Conservation (phyloP, 2,797 vertebrate genomes). For the Crenuchus spilurus region DNA sequence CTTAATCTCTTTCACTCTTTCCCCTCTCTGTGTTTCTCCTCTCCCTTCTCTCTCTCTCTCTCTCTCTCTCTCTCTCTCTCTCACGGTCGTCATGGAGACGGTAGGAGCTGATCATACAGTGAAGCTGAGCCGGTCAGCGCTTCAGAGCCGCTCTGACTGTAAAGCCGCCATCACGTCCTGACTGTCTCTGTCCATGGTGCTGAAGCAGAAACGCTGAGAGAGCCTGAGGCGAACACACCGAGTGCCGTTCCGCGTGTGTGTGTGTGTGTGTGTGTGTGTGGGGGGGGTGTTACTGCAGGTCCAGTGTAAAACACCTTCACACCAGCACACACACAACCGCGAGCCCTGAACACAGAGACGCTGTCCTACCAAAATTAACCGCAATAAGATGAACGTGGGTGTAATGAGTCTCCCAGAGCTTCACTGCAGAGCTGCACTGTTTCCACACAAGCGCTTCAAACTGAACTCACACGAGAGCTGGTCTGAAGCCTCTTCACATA, state of each 20-base stretch:
- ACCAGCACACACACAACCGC: neutral
- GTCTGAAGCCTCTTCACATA: too few relatives aligned
- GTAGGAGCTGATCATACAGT: conserved; percentile 59
- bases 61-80: conserved; percentile 23
- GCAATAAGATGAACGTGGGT: neutral
- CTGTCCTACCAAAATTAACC: neutral
- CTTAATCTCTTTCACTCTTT: too few relatives aligned
- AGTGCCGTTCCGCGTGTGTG: neutral
- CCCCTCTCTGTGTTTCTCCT: conserved; percentile 11
- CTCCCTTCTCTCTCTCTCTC: neutral
- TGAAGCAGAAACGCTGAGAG: neutral
- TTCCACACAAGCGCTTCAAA: neutral
- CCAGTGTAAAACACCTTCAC: neutral
- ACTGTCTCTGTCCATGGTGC: neutral
- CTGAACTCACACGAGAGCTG: too few relatives aligned
- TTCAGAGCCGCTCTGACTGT: neutral
- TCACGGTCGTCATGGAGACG: conserved; percentile 84
- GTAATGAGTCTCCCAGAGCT: neutral
- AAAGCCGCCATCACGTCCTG: neutral
- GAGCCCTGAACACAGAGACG: neutral
- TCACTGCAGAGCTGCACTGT: neutral
- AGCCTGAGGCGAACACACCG: neutral
- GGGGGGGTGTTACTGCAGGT: neutral
- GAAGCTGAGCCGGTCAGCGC: neutral
- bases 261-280: neutral